Base-by-base conservation (phyloP, 2,888 invertebrate genomes). In the Sinelater perroti region DNA sequence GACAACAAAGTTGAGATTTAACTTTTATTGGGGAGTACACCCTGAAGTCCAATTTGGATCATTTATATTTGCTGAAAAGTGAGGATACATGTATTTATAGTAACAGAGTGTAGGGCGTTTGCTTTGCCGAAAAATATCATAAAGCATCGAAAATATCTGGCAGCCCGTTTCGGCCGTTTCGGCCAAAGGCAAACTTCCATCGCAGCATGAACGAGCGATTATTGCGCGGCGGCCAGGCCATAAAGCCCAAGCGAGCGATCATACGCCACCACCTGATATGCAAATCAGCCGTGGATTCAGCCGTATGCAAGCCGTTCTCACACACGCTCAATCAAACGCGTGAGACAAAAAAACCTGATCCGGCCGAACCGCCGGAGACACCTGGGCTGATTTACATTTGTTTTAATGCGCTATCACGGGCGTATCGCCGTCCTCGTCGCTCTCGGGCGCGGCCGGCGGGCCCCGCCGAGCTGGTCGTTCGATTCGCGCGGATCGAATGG, bases 191-290 rank as follows among this genome's bases (percentile, higher is more conserved):
- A n/a, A n/a, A n/a, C n/a, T n/a, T n/a, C n/a, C n/a, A n/a, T n/a
- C n/a, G n/a, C n/a, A n/a, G n/a, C n/a, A n/a, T n/a, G n/a, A n/a
- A n/a, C n/a, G n/a, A n/a, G n/a, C n/a, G n/a, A n/a, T n/a, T n/a
- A n/a, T n/a, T n/a, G n/a, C n/a, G n/a, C n/a, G n/a, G n/a, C n/a
- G n/a, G n/a, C n/a, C 47, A 49, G 49, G 18, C 38, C 50, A 51
- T 45, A 36, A 51, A 42, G 56, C 33, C 36, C 42, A 51, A 30
- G 46, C 56, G 57, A 53, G 38, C 56, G 49, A 61, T 61, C 61
- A 58, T 56, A 58, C 52, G 52, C 47, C 57, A 61, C 50, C 60
- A 63, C 58, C 61, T 63, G 63, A 63, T 63, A 63, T 63, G 63
- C 63, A 63, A 63, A 63, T 63, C 63, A 53, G 40, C 56, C 47